Evolutionary conservation across 1,140 invertebrate species (phyloP).

Genomic region (Muscidifurax raptorellus): DNA sequence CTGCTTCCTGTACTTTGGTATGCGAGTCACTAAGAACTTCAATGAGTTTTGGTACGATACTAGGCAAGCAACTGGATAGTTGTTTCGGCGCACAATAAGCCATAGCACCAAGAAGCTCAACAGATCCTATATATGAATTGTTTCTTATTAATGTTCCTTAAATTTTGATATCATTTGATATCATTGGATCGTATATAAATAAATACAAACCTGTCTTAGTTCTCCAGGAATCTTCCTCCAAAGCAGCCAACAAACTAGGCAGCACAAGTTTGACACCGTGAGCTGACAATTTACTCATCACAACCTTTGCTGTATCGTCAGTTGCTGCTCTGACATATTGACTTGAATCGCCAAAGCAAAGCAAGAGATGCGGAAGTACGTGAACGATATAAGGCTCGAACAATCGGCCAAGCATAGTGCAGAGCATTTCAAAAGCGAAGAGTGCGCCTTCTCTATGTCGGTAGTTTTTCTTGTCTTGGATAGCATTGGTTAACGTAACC

Average conservation of each 20-base stretch:
- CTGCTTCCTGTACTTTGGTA: slow-evolving; percentile 97
- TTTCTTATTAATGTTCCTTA: neutral
- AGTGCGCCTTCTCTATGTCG: slow-evolving; percentile 95
- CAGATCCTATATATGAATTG: slow-evolving; percentile 82
- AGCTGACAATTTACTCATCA: slow-evolving; percentile 97
- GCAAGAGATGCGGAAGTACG: slow-evolving; percentile 94
- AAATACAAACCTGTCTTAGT: slow-evolving; percentile 91
- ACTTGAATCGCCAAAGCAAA: slow-evolving; percentile 97
- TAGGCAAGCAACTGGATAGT: slow-evolving; percentile 96
- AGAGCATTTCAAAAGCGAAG: slow-evolving; percentile 98
- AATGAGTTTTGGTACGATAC: slow-evolving; percentile 98
- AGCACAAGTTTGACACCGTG: slow-evolving; percentile 98
- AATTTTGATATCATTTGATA: slow-evolving; percentile 25
- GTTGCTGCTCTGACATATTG: slow-evolving; percentile 94
- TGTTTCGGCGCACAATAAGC: slow-evolving; percentile 99
- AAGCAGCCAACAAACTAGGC: slow-evolving; percentile 90
- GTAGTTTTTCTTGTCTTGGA: slow-evolving; percentile 98
- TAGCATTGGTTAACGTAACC: slow-evolving; percentile 93
- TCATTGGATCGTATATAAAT: slow-evolving; percentile 23
- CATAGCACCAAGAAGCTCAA: slow-evolving; percentile 97
- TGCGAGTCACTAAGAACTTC: slow-evolving; percentile 98
- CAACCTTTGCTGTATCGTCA: slow-evolving; percentile 94
- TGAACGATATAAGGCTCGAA: slow-evolving; percentile 99
- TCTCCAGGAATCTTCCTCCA: slow-evolving; percentile 99
- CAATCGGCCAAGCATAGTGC: slow-evolving; percentile 93